phyloP scores from a whole-genome alignment of 2,797 vertebrate genomes.

The Syndactyla subalaris region DNA sequence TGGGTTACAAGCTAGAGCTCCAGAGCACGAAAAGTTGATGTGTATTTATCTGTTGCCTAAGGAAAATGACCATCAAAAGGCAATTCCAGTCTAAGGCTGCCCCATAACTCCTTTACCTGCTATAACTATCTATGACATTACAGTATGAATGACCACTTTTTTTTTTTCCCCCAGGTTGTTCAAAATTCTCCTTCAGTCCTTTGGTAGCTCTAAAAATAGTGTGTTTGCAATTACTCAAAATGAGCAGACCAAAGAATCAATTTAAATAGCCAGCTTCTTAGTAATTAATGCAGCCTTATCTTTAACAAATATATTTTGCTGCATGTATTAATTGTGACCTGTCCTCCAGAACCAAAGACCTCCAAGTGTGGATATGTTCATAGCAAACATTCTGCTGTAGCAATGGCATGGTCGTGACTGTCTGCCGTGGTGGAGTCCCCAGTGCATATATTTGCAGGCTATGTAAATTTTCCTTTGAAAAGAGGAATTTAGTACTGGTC shows the following conservation, averaged over 20 bases:
- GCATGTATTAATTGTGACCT: neutral
- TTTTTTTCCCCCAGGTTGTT: neutral
- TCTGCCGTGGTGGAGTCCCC: neutral
- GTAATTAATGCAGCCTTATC: neutral
- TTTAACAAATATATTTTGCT: neutral
- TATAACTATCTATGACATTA: rapidly evolving
- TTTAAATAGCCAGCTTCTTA: neutral
- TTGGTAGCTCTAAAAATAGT: neutral
- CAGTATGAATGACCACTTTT: neutral
- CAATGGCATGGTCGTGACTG: rapidly evolving
- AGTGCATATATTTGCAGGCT: neutral
- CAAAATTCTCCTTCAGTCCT: neutral
- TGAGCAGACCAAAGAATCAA: neutral
- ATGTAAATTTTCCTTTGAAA: neutral
- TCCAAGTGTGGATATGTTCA: neutral
- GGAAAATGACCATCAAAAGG: neutral
- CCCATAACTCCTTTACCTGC: neutral
- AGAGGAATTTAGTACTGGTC: neutral
- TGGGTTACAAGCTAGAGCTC: neutral
- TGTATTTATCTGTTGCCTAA: neutral
- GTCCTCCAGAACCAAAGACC: neutral
- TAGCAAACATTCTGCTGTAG: neutral
- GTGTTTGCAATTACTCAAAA: neutral
- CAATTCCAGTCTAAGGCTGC: neutral
- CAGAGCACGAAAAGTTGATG: neutral